phyloP scores from a whole-genome alignment of 1,140 invertebrate genomes.

The Bombus difficillimus region DNA sequence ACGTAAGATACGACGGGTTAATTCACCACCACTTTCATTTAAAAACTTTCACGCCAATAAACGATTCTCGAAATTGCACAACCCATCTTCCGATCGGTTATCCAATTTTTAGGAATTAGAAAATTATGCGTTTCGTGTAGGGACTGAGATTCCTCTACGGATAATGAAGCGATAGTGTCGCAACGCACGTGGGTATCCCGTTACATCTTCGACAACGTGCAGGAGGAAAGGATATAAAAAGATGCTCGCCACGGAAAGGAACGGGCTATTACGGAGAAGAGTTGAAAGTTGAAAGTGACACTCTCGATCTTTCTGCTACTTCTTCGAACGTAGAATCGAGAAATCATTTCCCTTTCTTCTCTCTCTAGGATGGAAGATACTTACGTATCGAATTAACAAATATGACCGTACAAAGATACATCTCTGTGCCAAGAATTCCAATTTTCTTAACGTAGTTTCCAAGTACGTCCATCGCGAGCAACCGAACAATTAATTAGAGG shows the following conservation, averaged over 20 bases:
- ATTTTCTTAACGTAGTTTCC: too few relatives aligned
- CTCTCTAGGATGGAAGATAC: background rate
- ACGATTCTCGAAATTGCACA: background rate
- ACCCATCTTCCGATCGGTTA: conserved; percentile 6
- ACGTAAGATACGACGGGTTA: too few relatives aligned
- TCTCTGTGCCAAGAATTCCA: too few relatives aligned
- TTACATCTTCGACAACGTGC: conserved; percentile 36
- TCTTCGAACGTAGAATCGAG: background rate
- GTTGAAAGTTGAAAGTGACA: conserved; percentile 65
- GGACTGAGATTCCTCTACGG: conserved; percentile 4
- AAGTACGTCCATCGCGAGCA: too few relatives aligned
- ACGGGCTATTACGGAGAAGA: conserved; percentile 34
- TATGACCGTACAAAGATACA: too few relatives aligned
- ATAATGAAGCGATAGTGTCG: conserved; percentile 45
- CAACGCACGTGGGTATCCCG: conserved; percentile 49
- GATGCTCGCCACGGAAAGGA: background rate
- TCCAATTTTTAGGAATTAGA: conserved; percentile 46
- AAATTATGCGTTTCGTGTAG: conserved; percentile 26
- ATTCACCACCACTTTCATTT: background rate
- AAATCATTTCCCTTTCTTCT: background rate
- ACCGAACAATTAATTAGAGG: too few relatives aligned
- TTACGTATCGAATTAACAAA: too few relatives aligned
- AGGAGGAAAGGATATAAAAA: background rate
- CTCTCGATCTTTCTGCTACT: background rate
- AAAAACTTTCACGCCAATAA: background rate